phyloP scores from a whole-genome alignment of 1,140 invertebrate species.

The Brachystomella parvula region DNA sequence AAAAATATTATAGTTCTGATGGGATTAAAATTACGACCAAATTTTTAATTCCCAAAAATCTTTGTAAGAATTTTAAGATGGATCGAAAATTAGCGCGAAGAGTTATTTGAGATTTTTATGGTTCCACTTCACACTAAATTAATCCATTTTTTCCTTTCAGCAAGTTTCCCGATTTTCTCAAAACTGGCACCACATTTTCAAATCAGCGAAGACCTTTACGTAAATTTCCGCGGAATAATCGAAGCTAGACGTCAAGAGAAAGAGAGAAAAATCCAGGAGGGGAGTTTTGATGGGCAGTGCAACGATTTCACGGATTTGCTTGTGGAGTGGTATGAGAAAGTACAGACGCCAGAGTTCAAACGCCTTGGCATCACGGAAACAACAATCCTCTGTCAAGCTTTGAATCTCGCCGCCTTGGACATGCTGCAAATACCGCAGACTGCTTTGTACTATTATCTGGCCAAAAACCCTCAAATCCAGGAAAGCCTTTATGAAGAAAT shows the following conservation, averaged over 20 bases:
- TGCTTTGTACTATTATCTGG: conserved; percentile 19
- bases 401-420: conserved; percentile 16
- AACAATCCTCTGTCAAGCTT: conserved; percentile 11
- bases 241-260: neutral
- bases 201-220: neutral
- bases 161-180: conserved; percentile 5
- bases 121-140: no score
- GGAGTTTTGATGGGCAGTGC: neutral
- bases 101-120: no score
- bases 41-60: no score
- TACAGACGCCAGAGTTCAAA: conserved; percentile 20
- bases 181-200: conserved; percentile 13
- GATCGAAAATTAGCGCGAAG: no score
- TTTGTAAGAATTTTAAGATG: no score
- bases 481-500: conserved; percentile 35
- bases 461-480: conserved; percentile 31
- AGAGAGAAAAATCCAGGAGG: neutral
- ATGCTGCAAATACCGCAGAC: neutral
- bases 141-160: neutral
- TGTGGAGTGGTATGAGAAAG: conserved; percentile 8
- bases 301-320: conserved; percentile 11
- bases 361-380: neutral
- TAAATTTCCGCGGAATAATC: conserved; percentile 3
- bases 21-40: no score
- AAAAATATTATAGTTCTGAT: no score